A percentile compares a stretch with the other conserved stretches of the same genome.
These are phyloP conservation scores for Augochlorella aurata DNA, from an alignment of 2,888 invertebrate genomes.

Conservation along the genomic window DNA sequence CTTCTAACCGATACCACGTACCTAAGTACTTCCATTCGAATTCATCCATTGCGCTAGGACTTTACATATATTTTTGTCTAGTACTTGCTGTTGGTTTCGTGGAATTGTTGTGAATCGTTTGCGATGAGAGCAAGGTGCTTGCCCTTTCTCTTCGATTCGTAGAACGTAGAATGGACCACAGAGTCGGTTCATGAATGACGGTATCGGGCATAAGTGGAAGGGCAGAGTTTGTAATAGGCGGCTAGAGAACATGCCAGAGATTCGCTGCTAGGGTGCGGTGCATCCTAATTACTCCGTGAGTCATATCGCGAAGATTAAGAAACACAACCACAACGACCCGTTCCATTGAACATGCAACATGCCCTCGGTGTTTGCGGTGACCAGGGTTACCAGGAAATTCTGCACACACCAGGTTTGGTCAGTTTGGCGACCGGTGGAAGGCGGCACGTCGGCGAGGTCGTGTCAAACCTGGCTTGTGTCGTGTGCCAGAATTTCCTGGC, in stretches of 20 bases:
- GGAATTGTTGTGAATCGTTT: background rate
- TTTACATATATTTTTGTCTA: background rate
- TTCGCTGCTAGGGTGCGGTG: conserved; percentile 35
- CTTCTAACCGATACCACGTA: no score
- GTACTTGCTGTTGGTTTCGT: background rate
- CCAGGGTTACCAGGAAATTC: no score
- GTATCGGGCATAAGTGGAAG: conserved; percentile 20
- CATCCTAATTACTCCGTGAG: conserved; percentile 50
- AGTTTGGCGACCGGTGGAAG: no score
- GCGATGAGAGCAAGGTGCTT: background rate
- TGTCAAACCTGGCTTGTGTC: no score
- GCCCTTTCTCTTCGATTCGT: conserved; percentile 41
- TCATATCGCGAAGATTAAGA: conserved; percentile 43
- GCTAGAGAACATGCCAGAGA: conserved; percentile 35
- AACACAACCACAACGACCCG: background rate
- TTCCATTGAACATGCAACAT: background rate
- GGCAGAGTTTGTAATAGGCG: conserved; percentile 16
- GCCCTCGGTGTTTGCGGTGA: background rate
- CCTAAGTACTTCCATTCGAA: background rate
- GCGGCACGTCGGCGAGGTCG: no score
- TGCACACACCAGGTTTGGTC: no score
- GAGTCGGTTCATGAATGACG: conserved; percentile 33
- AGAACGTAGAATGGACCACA: conserved; percentile 17
- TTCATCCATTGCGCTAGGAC: no score
- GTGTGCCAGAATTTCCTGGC: no score